Evolutionary conservation across 2,888 invertebrate genomes (phyloP).

Genomic region (Drosophila greeni): DNA sequence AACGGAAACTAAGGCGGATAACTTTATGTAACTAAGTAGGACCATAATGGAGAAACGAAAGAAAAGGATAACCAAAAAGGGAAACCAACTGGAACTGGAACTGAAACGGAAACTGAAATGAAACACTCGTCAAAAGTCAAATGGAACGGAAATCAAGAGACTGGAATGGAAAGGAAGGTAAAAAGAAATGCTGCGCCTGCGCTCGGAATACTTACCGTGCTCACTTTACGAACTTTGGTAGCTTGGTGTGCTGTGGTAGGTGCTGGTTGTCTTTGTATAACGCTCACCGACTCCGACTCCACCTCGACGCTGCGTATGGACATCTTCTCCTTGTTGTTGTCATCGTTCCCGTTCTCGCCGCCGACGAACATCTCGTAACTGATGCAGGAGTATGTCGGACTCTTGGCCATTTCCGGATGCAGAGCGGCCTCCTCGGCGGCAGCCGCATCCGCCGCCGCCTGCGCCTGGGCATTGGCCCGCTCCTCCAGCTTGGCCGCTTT

Average conservation of each 20-base stretch:
- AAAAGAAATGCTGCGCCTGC: constrained; percentile 74
- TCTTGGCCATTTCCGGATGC: constrained; percentile 86
- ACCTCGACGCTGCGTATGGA: constrained; percentile 93
- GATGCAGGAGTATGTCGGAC: constrained; percentile 94
- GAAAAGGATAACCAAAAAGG: not conserved
- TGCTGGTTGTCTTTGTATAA: constrained; percentile 82
- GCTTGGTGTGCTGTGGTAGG: constrained; percentile 80
- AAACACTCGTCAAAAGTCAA: constrained; percentile 36
- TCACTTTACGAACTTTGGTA: constrained; percentile 92
- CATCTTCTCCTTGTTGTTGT: constrained; percentile 94
- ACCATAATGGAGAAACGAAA: constrained; percentile 10
- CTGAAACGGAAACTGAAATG: constrained; percentile 32
- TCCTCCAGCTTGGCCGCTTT: constrained; percentile 80
- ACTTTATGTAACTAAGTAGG: not conserved
- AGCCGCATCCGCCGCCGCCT: constrained; percentile 82
- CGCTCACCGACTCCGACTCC: constrained; percentile 94
- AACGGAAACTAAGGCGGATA: not conserved
- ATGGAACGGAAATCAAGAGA: constrained; percentile 29
- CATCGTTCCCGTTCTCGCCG: constrained; percentile 92
- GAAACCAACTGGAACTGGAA: constrained; percentile 22
- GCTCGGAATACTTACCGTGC: constrained; percentile 88
- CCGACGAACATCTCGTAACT: constrained; percentile 95
- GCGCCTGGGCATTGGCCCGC: constrained; percentile 80
- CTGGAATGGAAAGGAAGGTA: constrained; percentile 48
- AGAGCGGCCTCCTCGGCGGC: constrained; percentile 80